Evolutionary conservation across 2,113 vertebrate genomes (phyloP), one percentile per base, ranked within the genome.

Genomic region (Arothron firmamentum): DNA sequence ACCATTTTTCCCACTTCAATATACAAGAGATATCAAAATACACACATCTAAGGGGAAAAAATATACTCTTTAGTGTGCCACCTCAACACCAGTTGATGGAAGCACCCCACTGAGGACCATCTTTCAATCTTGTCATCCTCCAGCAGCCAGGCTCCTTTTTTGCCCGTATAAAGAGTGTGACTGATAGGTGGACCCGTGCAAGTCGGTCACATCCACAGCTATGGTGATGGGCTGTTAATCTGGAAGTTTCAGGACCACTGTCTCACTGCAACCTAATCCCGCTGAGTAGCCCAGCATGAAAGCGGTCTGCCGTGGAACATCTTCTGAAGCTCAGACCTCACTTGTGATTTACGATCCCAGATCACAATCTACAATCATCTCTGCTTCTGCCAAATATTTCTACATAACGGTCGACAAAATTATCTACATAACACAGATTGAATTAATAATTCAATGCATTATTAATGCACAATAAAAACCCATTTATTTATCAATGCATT

Each of bases 191-290:
- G 57, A 64, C 56, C 63, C 68, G 78, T 81, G 68, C 66, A 56
- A 81, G 79, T 79, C 65, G 74, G 50, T 49, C 78, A 60, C 76
- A 59, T 83, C 58, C 70, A 47, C 48, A 28, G 76, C 61, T 34
- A 48, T 43, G 53, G 52, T 53, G 68, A 86, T 75, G 69, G 57
- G 64, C 77, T 79, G 72, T 81, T 86, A 83, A 88, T 89, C 85
- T 82, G 79, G 84, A 82, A 72, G 71, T 73, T 77, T 65, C 73
- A 67, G 54, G 65, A 71, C 79, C 72, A 62, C 48, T 71, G 81
- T 78, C 57, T 67, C 65, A 73, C 65, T 69, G 62, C 62, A 75
- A 79, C 67, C 67, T 77, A 84, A 88, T 87, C 72, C 67, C 21
- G 12, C 61, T 63, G 69, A 85, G 79, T 81, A 67, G 65, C 74